A percentile compares a stretch with the other conserved stretches of the same genome.
Evolutionary conservation across 2,888 invertebrate species (phyloP).

Genomic region (Galerucella nymphaeae): DNA sequence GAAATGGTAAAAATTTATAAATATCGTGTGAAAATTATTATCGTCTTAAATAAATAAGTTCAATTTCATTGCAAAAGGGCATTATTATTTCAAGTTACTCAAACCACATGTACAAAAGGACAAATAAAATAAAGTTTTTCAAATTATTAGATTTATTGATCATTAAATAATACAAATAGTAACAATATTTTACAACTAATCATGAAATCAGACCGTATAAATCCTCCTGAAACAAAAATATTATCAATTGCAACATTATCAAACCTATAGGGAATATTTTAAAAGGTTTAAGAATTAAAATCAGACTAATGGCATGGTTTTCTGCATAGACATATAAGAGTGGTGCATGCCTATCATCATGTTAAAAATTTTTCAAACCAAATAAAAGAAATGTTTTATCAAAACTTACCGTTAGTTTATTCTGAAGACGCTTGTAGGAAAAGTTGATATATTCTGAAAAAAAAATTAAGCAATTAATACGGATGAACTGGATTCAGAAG

Average conservation of each 20-base stretch:
- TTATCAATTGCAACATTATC: background rate
- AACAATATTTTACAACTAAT: too few relatives aligned
- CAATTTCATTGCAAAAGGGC: too few relatives aligned
- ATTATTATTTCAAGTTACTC: too few relatives aligned
- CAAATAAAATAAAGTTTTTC: too few relatives aligned
- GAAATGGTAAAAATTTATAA: background rate
- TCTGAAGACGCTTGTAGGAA: too few relatives aligned
- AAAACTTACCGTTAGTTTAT: background rate
- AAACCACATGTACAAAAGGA: too few relatives aligned
- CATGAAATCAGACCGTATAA: background rate
- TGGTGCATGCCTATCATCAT: conserved; percentile 45
- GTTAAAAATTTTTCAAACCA: background rate
- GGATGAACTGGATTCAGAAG: background rate
- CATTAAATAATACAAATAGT: too few relatives aligned
- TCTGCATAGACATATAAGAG: conserved; percentile 41
- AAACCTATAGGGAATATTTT: background rate
- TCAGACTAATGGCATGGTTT: conserved; percentile 44
- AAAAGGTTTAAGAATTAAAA: background rate
- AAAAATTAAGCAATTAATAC: background rate
- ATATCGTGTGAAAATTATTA: conserved; percentile 4
- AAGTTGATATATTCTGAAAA: background rate
- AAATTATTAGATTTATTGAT: too few relatives aligned
- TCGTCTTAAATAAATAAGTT: too few relatives aligned
- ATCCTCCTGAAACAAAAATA: conserved; percentile 7
- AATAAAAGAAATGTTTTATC: background rate